phyloP scores from a whole-genome alignment of 92 coral and sea anemone genomes.

The Zoanthus sansibaricus region DNA sequence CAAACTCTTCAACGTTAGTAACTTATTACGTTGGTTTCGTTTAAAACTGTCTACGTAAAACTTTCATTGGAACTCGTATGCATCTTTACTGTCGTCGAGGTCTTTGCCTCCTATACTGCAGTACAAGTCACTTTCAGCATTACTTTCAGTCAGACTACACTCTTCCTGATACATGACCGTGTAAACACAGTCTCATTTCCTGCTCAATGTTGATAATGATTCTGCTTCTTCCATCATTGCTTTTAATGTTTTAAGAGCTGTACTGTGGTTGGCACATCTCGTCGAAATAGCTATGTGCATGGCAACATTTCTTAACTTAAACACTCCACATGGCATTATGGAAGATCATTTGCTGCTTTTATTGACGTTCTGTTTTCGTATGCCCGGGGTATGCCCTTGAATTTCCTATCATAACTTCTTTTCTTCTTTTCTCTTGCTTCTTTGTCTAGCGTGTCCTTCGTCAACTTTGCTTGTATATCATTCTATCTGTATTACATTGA shows the following conservation, averaged over 20 bases:
- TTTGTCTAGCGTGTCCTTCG: not conserved
- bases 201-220: slow-evolving; percentile 40
- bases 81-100: not conserved
- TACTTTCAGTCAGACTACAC: not conserved
- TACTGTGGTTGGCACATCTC: slow-evolving; percentile 47
- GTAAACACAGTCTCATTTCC: too few relatives aligned
- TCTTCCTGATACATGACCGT: too few relatives aligned
- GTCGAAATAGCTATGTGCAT: slow-evolving; percentile 16
- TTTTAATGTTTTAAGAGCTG: slow-evolving; percentile 48
- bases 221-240: slow-evolving; percentile 53
- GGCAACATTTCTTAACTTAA: not conserved
- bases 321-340: too few relatives aligned
- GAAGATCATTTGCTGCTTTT: too few relatives aligned
- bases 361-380: too few relatives aligned
- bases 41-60: too few relatives aligned
- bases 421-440: not conserved
- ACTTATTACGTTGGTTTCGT: too few relatives aligned
- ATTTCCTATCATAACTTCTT: not conserved
- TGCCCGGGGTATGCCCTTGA: too few relatives aligned
- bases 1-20: too few relatives aligned
- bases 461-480: not conserved
- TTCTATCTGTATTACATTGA: too few relatives aligned
- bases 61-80: not conserved
- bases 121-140: not conserved
- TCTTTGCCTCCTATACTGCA: not conserved